Percentiles rank a stretch among this genome's conserved stretches.
phyloP scores from a whole-genome alignment of 2,888 invertebrate species.

The Branchipolynoe longqiensis region DNA sequence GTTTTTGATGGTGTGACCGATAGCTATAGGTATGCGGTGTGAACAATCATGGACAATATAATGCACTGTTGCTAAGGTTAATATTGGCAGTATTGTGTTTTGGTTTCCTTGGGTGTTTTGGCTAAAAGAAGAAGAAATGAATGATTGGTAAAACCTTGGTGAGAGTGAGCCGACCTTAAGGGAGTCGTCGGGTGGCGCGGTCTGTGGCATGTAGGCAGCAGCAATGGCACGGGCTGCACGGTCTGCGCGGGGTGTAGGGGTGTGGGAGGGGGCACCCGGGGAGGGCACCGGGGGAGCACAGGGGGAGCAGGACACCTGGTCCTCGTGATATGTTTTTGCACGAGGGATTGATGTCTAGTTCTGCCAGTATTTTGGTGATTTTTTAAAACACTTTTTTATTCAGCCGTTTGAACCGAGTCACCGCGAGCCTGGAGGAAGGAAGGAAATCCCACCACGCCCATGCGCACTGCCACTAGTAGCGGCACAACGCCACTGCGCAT shows the following conservation, averaged over 20 bases:
- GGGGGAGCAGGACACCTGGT: neutral
- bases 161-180: too few relatives aligned
- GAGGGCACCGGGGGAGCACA: neutral
- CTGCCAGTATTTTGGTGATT: too few relatives aligned
- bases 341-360: slow-evolving; percentile 3
- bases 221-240: neutral
- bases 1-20: too few relatives aligned
- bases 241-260: neutral
- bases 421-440: neutral
- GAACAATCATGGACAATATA: too few relatives aligned
- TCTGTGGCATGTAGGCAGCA: neutral
- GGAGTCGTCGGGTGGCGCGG: neutral
- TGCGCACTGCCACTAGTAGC: neutral
- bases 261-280: neutral
- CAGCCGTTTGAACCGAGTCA: neutral
- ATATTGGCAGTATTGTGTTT: too few relatives aligned
- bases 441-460: neutral
- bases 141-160: too few relatives aligned
- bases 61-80: too few relatives aligned
- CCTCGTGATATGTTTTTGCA: slow-evolving; percentile 18
- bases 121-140: too few relatives aligned
- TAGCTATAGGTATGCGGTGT: too few relatives aligned
- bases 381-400: neutral
- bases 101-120: too few relatives aligned
- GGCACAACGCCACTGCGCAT: neutral